Evolutionary conservation across 2,113 vertebrate species (phyloP), one percentile per base, ranked within the genome.

Genomic region (Suricata suricatta): DNA sequence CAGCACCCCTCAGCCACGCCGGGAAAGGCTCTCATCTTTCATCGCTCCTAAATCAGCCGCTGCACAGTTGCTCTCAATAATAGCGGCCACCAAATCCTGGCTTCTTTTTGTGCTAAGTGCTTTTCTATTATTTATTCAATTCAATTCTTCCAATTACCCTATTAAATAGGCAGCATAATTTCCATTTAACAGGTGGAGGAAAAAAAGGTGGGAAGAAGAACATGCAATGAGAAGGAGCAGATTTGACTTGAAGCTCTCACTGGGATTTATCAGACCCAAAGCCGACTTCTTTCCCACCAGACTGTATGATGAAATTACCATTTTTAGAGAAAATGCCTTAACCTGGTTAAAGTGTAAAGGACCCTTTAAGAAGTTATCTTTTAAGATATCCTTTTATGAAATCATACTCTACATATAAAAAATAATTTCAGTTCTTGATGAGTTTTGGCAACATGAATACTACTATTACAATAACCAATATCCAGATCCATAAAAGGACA

Each of bases 61-160:
- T 31, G 1, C 64, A 50, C 44, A 50, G 17, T 1, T 66, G 41
- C 66, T 96, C 5, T 94, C 95, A 85, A 88, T 50, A 88, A 66
- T 1, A 68, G 19, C 14, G 9, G 4, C 15, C 7, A 33, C 29
- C 4, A n/a, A 11, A 41, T 0, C n/a, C 12, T 35, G 21, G 4
- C 54, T 72, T 95, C 13, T 57, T 57, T 81, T 19, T 64, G 25
- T 77, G 52, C 38, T 47, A 68, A 88, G 29, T 57, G n/a, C 0
- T 86, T 89, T 93, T 60, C 35, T 90, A 41, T 83, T 86, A 38
- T 88, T 69, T 92, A 79, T 72, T 66, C 31, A 23, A 90, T 41
- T 87, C 63, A 71, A 0, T 72, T 82, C 1, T 92, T 23, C 92
- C 38, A 87, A 77, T 85, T 72, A 88, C 25, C 5, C 41, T 95